phyloP scores from a whole-genome alignment of 2,888 invertebrate genomes.

The Tolmerus cingulatus region DNA sequence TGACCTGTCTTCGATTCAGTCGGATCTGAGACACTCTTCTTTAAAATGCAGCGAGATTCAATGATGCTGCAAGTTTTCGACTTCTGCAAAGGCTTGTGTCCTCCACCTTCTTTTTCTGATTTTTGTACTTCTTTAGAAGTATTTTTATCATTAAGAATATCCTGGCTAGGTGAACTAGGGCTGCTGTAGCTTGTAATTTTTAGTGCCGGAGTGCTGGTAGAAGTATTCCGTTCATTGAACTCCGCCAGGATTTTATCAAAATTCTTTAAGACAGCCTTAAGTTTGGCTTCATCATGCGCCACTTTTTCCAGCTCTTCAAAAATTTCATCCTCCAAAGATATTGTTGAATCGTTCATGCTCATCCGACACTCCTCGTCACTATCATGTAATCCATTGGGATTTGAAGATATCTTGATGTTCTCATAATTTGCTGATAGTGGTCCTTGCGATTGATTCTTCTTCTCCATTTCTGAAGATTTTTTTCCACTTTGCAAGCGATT shows the following conservation, averaged over 20 bases:
- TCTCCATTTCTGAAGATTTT: slow-evolving; percentile 1
- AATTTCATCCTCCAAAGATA: slow-evolving; percentile 62
- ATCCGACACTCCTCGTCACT: slow-evolving; percentile 59
- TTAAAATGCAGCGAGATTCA: slow-evolving; percentile 73
- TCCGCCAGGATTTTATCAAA: slow-evolving; percentile 67
- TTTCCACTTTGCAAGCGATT: slow-evolving; percentile 21
- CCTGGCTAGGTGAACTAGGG: slow-evolving; percentile 4
- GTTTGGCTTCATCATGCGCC: slow-evolving; percentile 63
- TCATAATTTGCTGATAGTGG: slow-evolving; percentile 37
- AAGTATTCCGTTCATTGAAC: slow-evolving; percentile 54
- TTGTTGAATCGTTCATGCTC: slow-evolving; percentile 57
- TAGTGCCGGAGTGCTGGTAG: neutral
- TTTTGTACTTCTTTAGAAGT: neutral
- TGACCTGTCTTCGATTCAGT: slow-evolving; percentile 40
- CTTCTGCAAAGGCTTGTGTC: slow-evolving; percentile 66
- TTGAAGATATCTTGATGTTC: slow-evolving; percentile 45
- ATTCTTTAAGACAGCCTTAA: slow-evolving; percentile 65
- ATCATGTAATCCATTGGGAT: slow-evolving; percentile 54
- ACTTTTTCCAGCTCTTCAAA: slow-evolving; percentile 63
- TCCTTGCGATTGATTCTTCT: neutral
- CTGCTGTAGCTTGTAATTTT: neutral
- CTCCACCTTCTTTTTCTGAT: neutral
- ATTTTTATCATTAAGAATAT: neutral
- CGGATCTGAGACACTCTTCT: slow-evolving; percentile 66
- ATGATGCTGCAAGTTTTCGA: slow-evolving; percentile 76